phyloP scores from a whole-genome alignment of 2,113 vertebrate genomes.

The Gobio gobio region DNA sequence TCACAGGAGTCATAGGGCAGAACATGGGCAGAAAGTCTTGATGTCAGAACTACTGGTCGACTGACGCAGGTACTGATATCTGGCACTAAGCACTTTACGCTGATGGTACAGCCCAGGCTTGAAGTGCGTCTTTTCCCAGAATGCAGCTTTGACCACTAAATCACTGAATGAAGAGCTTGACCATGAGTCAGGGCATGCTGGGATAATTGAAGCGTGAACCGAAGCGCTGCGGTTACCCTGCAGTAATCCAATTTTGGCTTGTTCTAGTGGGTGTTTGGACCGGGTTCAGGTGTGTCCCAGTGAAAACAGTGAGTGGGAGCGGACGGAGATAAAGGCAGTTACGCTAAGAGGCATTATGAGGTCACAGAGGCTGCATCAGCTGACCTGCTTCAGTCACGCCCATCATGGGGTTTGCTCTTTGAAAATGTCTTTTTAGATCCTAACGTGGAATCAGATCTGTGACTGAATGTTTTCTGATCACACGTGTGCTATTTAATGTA shows the following conservation, averaged over 20 bases:
- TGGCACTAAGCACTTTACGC: background rate
- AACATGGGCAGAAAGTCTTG: background rate
- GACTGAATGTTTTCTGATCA: background rate
- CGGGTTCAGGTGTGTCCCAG: slow-evolving; percentile 3
- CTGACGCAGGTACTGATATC: background rate
- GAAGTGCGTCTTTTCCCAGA: background rate
- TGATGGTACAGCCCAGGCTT: background rate
- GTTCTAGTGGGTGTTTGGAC: slow-evolving; percentile 2
- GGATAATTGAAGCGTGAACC: background rate
- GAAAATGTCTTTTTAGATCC: background rate
- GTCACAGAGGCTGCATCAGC: background rate
- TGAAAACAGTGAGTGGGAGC: slow-evolving; percentile 31
- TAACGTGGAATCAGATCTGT: background rate
- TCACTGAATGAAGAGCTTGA: background rate
- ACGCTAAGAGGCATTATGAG: background rate
- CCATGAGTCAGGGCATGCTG: background rate
- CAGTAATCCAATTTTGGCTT: slow-evolving; percentile 1
- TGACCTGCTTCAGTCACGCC: slow-evolving; percentile 14
- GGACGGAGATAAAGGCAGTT: slow-evolving; percentile 65
- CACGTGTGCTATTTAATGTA: background rate
- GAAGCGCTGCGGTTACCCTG: background rate
- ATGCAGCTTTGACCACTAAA: background rate
- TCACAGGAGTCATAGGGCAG: too few species aligned
- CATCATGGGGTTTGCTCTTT: background rate
- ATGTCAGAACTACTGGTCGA: background rate